These are phyloP conservation scores for Luehdorfia chinensis DNA, from an alignment of 1,140 invertebrate species.

Conservation along the genomic window DNA sequence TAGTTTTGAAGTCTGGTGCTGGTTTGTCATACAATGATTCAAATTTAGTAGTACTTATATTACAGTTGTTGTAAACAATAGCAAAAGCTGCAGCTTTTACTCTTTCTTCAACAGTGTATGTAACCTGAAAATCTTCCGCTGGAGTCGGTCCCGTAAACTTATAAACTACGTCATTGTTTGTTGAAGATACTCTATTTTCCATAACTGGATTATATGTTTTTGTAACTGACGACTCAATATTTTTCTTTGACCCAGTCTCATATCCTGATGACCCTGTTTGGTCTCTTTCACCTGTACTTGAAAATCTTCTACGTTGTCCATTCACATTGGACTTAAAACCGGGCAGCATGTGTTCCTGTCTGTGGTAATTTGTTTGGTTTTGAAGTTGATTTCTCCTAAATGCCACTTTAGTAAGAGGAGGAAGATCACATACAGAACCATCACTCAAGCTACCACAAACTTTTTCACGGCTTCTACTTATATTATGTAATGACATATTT, in stretches of 20 bases:
- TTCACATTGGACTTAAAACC: constrained; percentile 36
- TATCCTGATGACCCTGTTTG: constrained; percentile 54
- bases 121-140: constrained; percentile 59
- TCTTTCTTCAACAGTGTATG: constrained; percentile 67
- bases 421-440: constrained; percentile 57
- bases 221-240: constrained; percentile 33
- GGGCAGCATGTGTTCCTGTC: constrained; percentile 36
- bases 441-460: constrained; percentile 58
- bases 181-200: constrained; percentile 70
- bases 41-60: constrained; percentile 64
- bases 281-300: constrained; percentile 54
- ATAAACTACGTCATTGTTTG: constrained; percentile 66
- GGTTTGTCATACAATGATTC: constrained; percentile 67
- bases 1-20: constrained; percentile 72
- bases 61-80: constrained; percentile 69
- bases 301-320: constrained; percentile 44
- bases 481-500: constrained; percentile 32
- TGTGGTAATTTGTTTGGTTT: constrained; percentile 37
- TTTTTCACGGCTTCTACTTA: constrained; percentile 42
- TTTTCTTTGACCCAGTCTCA: constrained; percentile 51
- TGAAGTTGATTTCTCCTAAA: constrained; percentile 45
- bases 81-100: constrained; percentile 66
- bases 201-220: constrained; percentile 58
- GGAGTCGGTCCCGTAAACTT: constrained; percentile 55
- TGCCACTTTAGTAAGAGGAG: constrained; percentile 41